Percentiles rank a stretch among this genome's conserved stretches.
Evolutionary conservation across 2,797 vertebrate species (phyloP).

Genomic region (Periophthalmus magnuspinnatus): DNA sequence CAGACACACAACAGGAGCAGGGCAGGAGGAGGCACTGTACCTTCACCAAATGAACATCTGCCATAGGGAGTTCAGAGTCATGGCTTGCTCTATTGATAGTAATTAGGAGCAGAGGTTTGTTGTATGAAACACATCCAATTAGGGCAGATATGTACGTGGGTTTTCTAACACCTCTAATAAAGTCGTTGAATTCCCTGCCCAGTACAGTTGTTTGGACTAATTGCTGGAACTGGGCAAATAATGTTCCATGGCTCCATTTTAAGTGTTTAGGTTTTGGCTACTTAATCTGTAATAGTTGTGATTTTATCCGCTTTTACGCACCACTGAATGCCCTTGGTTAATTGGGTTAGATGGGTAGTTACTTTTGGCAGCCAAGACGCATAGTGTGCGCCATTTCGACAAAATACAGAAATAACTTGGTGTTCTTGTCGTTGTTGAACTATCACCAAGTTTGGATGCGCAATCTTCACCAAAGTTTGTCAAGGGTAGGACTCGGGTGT

Average conservation of each 20-base stretch:
- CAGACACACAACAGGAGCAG: slow-evolving; percentile 40
- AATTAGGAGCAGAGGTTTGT: neutral
- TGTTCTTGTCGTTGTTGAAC: neutral
- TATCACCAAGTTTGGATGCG: slow-evolving; percentile 1
- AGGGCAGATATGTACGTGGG: neutral
- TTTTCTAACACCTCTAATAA: neutral
- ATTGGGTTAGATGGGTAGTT: too few species aligned
- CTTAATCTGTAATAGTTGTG: neutral
- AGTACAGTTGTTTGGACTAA: too few species aligned
- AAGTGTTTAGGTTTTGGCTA: too few species aligned
- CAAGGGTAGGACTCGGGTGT: neutral
- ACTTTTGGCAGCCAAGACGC: too few species aligned
- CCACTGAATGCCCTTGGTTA: neutral
- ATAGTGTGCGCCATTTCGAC: neutral
- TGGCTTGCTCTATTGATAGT: neutral
- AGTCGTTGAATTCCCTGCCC: neutral
- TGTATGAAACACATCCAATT: neutral
- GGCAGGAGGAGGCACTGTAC: slow-evolving; percentile 13
- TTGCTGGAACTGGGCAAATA: neutral
- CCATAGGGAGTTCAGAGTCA: slow-evolving; percentile 11
- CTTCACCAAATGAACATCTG: slow-evolving; percentile 28
- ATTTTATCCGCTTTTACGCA: neutral
- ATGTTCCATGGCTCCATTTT: neutral
- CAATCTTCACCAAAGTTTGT: neutral
- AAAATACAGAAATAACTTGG: neutral